A percentile compares a stretch with the other conserved stretches of the same genome.
These are phyloP conservation scores for Coelinius sp. DNA, from an alignment of 2,888 invertebrate species.

Conservation along the genomic window DNA sequence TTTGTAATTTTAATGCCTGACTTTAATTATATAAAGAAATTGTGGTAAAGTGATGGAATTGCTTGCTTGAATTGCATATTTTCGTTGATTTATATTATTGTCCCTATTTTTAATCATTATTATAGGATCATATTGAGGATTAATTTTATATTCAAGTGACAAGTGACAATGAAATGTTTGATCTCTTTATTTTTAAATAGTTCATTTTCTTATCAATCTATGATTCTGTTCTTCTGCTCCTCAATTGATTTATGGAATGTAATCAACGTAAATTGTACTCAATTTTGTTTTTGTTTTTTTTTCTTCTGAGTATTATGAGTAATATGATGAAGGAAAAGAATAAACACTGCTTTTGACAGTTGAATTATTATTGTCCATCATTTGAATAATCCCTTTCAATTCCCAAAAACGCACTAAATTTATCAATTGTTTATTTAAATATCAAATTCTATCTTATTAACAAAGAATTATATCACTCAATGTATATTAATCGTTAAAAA, in stretches of 20 bases:
- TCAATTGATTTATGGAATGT: background rate
- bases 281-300: conserved; percentile 49
- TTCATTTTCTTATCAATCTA: conserved; percentile 1
- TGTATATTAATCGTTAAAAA: background rate
- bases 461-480: conserved; percentile 19
- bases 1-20: background rate
- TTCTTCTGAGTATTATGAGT: conserved; percentile 54
- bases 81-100: conserved; percentile 27
- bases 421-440: background rate
- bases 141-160: conserved; percentile 55
- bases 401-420: background rate
- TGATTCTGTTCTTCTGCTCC: background rate
- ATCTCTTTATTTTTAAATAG: conserved; percentile 57
- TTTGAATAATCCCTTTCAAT: background rate
- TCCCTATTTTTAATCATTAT: conserved; percentile 7
- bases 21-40: conserved; percentile 23
- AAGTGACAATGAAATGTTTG: conserved; percentile 62
- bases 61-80: conserved; percentile 24
- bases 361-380: conserved; percentile 41
- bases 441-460: conserved; percentile 15
- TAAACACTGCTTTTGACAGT: conserved; percentile 67
- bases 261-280: conserved; percentile 38
- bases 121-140: conserved; percentile 22
- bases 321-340: conserved; percentile 59
- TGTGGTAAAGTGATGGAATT: conserved; percentile 9